Conservation (phyloP, 2,113 vertebrate genomes). For the Cricetomys ansorgei region DNA sequence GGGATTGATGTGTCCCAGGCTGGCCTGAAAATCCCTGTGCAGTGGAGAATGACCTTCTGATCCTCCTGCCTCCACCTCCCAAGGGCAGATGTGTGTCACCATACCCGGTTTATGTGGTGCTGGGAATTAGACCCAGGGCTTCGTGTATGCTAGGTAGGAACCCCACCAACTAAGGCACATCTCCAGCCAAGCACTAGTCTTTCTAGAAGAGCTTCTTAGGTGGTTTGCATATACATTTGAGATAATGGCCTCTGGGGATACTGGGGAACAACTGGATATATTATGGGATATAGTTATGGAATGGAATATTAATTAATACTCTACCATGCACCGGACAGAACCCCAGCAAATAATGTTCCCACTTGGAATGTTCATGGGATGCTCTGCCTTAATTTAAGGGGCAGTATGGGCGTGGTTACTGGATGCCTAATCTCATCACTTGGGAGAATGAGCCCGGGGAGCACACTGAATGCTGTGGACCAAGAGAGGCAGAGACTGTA, state of each 20-base stretch:
- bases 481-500: not conserved
- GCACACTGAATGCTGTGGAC: not conserved
- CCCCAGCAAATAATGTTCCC: not conserved
- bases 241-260: not conserved
- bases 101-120: not conserved
- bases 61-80: not conserved
- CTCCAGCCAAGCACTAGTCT: not conserved
- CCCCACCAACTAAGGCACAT: not conserved
- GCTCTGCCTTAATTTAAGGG: not conserved
- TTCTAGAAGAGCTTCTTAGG: not conserved
- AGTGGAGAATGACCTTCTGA: not conserved
- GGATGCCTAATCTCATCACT: not conserved
- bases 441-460: not conserved
- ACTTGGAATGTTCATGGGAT: rapidly evolving
- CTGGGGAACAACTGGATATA: not conserved
- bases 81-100: not conserved
- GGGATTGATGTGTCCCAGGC: not conserved
- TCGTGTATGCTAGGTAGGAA: not conserved
- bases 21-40: not conserved
- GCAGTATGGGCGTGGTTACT: not conserved
- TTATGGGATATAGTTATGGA: not conserved
- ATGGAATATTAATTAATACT: not conserved
- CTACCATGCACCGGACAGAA: too few species aligned
- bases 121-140: not conserved
- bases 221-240: not conserved